Base-by-base conservation (phyloP, 2,113 vertebrate species). In the Colistium nudipinnis region DNA sequence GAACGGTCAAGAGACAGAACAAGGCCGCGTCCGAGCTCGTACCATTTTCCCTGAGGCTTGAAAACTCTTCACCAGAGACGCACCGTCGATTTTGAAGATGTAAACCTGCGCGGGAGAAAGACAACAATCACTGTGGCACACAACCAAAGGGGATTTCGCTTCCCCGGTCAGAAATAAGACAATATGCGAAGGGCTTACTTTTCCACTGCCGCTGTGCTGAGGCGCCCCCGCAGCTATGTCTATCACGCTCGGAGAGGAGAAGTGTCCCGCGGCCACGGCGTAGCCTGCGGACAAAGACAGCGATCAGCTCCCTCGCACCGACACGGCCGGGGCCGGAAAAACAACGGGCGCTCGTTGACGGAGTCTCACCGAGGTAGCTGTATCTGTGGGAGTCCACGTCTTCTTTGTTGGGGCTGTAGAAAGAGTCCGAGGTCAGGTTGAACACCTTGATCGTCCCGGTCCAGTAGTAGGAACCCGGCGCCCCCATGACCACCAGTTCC, bases 381-480 rank as follows among this genome's bases (percentile, higher is more conserved):
- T 98, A 98, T 77, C 96, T 88, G 86, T 93, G 94, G 28, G 88
- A 93, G 89, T 94, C 94, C 16, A 95, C 84, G 1, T 88, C 83
- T 1, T 96, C 94, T 48, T 96, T 95, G 0, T 94, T 95, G 25
- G 94, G 93, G 62, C 93, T 97, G 91, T 96, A 97, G 61, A 95
- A 95, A 0, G 82, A 94, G 68, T 94, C 96, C 75, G 97, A 97
- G 1, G 97, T 97, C 57, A 98, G 80, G 89, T 98, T 99, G 88
- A 96, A 94, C 31, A 98, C 96, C 91, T 98, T 99, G 73, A 99
- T 89, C 0, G 98, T 99, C 73, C 98, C 98, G 0, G 96, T 96
- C 98, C 98, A 99, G 66, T 99, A 99, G 83, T 97, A 99, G 0
- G 98, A 99, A 17, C 98, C 97, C 0, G 98, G 97, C 0, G 97